phyloP scores from a whole-genome alignment of 2,888 invertebrate species.

The Epinotia demarniana region DNA sequence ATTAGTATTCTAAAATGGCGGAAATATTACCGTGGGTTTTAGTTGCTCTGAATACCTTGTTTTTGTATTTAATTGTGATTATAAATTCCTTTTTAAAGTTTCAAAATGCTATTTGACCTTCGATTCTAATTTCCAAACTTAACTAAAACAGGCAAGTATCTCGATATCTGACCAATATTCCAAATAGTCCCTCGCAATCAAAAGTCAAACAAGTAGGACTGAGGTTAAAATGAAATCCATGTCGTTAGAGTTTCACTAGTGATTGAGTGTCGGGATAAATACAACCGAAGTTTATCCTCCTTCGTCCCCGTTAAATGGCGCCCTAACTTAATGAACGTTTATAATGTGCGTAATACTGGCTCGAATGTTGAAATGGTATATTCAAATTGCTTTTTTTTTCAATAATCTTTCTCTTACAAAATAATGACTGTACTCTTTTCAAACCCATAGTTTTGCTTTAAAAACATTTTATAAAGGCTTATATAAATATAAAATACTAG shows the following conservation, averaged over 20 bases:
- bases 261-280: slow-evolving; percentile 43
- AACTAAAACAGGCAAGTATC: neutral
- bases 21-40: too few species aligned
- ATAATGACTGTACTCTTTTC: too few species aligned
- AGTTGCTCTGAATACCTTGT: neutral
- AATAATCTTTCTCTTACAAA: too few species aligned
- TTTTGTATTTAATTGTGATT: neutral
- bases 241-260: slow-evolving; percentile 33
- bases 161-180: slow-evolving; percentile 25
- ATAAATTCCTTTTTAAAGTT: neutral
- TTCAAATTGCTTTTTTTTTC: neutral
- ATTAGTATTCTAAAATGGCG: too few species aligned
- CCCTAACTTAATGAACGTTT: slow-evolving; percentile 50
- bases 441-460: too few species aligned
- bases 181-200: slow-evolving; percentile 19
- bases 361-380: neutral
- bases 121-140: neutral
- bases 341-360: slow-evolving; percentile 49
- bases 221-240: slow-evolving; percentile 43
- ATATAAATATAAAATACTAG: too few species aligned
- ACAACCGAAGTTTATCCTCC: slow-evolving; percentile 30
- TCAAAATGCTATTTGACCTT: neutral
- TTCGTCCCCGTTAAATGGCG: slow-evolving; percentile 40
- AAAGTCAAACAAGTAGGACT: slow-evolving; percentile 26
- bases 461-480: too few species aligned